Evolutionary conservation across 1,140 invertebrate genomes (phyloP).

Genomic region (Mycetomoellerius zeteki): DNA sequence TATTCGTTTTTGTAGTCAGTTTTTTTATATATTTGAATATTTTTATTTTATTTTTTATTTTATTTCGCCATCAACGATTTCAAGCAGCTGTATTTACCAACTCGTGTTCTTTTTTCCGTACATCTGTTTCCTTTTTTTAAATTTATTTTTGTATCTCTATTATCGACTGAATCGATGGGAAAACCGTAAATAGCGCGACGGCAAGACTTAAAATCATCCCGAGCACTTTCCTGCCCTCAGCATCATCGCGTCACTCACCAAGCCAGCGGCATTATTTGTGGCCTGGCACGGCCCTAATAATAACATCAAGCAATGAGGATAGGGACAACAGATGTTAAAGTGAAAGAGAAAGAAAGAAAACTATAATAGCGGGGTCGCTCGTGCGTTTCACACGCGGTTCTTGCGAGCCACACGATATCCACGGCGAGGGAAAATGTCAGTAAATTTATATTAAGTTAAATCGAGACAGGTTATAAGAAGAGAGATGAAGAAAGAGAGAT

Average conservation of each 20-base stretch:
- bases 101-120: neutral
- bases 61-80: neutral
- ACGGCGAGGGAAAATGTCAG: slow-evolving; percentile 27
- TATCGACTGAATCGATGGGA: slow-evolving; percentile 23
- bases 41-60: slow-evolving; percentile 8
- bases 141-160: slow-evolving; percentile 4
- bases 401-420: slow-evolving; percentile 36
- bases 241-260: slow-evolving; percentile 68
- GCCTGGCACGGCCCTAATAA: slow-evolving; percentile 72
- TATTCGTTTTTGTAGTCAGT: neutral
- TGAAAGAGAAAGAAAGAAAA: slow-evolving; percentile 19
- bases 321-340: slow-evolving; percentile 8
- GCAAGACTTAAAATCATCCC: slow-evolving; percentile 65
- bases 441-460: slow-evolving; percentile 67
- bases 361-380: neutral
- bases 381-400: slow-evolving; percentile 41
- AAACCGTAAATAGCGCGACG: slow-evolving; percentile 67
- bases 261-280: slow-evolving; percentile 72
- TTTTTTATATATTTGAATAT: neutral
- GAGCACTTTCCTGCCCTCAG: slow-evolving; percentile 57
- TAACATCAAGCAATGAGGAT: slow-evolving; percentile 61
- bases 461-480: slow-evolving; percentile 45
- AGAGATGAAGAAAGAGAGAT: slow-evolving; percentile 25
- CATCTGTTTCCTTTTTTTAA: neutral
- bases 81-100: neutral